Conservation (phyloP, 2,113 vertebrate species). For the Cyanistes caeruleus region DNA sequence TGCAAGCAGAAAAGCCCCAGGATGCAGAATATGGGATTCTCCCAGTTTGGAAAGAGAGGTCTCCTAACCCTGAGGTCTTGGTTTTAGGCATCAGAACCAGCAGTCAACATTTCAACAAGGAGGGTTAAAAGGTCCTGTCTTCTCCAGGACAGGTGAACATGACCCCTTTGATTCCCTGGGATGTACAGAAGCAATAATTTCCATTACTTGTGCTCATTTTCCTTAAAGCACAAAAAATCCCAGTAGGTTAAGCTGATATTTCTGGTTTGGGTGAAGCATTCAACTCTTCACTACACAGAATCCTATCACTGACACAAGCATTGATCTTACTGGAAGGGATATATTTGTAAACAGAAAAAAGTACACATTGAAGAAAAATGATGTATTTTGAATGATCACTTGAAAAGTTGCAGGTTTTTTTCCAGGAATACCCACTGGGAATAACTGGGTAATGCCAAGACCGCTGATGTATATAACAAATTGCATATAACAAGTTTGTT, state of each 20-base stretch:
- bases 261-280: neutral
- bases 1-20: neutral
- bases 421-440: neutral
- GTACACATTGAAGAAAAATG: neutral
- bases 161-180: neutral
- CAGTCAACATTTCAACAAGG: accelerated
- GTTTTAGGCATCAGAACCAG: neutral
- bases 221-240: neutral
- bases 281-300: neutral
- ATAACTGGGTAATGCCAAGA: neutral
- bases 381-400: neutral
- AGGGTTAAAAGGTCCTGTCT: neutral
- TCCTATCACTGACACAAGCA: neutral
- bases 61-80: neutral
- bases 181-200: neutral
- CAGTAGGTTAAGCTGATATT: neutral
- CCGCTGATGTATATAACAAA: neutral
- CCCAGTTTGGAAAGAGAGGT: neutral
- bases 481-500: neutral
- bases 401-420: neutral
- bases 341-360: neutral
- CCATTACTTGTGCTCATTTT: neutral
- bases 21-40: neutral
- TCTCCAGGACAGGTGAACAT: neutral
- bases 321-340: neutral